Conservation (phyloP, 2,888 invertebrate species). For the Phortica okadai region DNA sequence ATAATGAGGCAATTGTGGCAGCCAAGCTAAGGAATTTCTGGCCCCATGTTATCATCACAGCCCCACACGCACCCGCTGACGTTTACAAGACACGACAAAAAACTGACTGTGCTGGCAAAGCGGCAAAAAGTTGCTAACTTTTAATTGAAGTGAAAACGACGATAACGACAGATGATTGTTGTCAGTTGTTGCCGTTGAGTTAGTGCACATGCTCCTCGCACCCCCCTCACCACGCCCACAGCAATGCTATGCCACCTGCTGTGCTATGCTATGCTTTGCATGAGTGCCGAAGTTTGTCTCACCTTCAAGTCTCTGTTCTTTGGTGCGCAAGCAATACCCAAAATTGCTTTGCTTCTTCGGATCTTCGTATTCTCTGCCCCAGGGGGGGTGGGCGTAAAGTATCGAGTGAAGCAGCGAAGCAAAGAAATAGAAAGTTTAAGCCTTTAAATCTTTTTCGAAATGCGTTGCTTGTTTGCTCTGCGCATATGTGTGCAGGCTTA, state of each 20-base stretch:
- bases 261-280: not conserved
- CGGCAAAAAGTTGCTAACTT: conserved; percentile 71
- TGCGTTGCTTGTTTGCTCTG: conserved; percentile 21
- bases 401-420: not conserved
- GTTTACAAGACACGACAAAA: conserved; percentile 48
- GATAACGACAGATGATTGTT: conserved; percentile 70
- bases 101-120: conserved; percentile 45
- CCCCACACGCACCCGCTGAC: too few relatives aligned
- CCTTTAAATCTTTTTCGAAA: conserved; percentile 28
- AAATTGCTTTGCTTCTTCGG: not conserved
- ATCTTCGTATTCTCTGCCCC: not conserved
- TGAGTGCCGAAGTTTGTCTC: not conserved
- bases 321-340: not conserved
- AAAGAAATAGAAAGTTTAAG: conserved; percentile 21
- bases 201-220: not conserved
- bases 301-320: not conserved
- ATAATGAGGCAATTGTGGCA: conserved; percentile 64
- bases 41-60: too few relatives aligned
- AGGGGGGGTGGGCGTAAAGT: not conserved
- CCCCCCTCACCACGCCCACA: not conserved
- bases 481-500: conserved; percentile 24
- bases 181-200: conserved; percentile 51
- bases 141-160: conserved; percentile 74
- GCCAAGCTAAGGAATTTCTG: not conserved
- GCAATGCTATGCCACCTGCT: too few relatives aligned